Base-by-base conservation (phyloP, 2,797 vertebrate genomes). In the Lithobates pipiens region DNA sequence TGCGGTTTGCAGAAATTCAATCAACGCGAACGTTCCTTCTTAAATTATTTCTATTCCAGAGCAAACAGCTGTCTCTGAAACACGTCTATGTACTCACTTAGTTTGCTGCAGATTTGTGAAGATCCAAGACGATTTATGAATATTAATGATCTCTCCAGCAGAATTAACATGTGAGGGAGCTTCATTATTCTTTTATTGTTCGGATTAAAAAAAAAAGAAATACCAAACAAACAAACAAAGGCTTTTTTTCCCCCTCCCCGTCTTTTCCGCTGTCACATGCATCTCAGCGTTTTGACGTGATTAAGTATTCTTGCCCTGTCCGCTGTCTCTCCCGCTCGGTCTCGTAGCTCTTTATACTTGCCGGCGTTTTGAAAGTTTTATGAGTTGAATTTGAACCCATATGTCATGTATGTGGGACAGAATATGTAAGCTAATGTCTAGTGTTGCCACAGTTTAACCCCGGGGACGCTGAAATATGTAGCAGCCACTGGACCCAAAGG, bases 61-160 rank as follows among this genome's bases (percentile, higher is more conserved):
- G 72, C 21, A 82, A 68, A 77, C 68, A 86, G 46, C 72, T 71
- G 84, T 78, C 57, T 61, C 34, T 46, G 68, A 67, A 50, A 29
- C 29, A 46, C 75, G 70, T 83, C 84, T 84, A 81, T 77, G 54
- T 54, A 83, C 50, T 79, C 25, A 29, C 69, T 32, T 44, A 63
- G 27, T 34, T 79, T 75, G 74, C 42, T 77, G 54, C 42, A 74
- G 39, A 81, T 78, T 50, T 76, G 82, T 36, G 42, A 79, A 76
- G 70, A 84, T 86, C 57, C 29, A 71, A 71, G 71, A 80, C 18
- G n/a, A 79, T 27, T 63, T 76, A 82, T 84, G 74, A 75, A 88
- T 88, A 89, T 90, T 87, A 86, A 89, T 89, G 61, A 85, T 84
- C 85, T 85, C 80, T 83, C 67, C 74, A 73, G 76, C 83, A 76